Evolutionary conservation across 1,140 invertebrate genomes (phyloP), one percentile per base, ranked within the genome.

Genomic region (Drosophila pallidifrons): DNA sequence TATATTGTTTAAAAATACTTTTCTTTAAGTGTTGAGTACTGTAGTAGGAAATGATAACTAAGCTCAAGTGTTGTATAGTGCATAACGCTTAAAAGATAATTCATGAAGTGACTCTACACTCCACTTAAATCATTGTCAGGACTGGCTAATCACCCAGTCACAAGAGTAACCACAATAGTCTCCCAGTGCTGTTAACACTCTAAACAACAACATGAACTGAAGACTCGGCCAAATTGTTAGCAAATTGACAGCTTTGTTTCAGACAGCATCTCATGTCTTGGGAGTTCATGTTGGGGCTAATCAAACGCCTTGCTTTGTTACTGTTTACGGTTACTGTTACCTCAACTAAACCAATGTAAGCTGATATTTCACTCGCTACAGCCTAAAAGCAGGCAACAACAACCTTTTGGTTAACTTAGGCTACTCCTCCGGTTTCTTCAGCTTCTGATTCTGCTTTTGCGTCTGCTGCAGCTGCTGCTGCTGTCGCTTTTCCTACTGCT

Each of bases 281-380:
- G 41, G n/a, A 30, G 25, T 15, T 47, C 45, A 15, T 35, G 25
- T 8, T 41, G 30, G 15, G 59, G 65, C 67, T 87, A 87, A 88
- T 87, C 82, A 87, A 88, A 75, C 74, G 83, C 72, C 66, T 79
- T 79, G 76, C 83, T 82, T 87, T 87, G 83, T 79, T 60, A 67
- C 55, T 81, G 79, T 81, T 79, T 72, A 79, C 76, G 57, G 72
- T 60, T 51, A 76, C 75, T 51, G 75, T 78, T 76, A 70, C 82
- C 83, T 77, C 79, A 82, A 77, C 82, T 74, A 80, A 71, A 64
- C 66, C 72, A 69, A 30, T 15, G 66, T 51, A 70, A 58, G 45
- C 79, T 88, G 60, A 65, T 74, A 59, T 77, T 82, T 87, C 71
- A 57, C 51, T 47, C 47, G 35, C 41, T 20, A 25, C 10, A 28